Evolutionary conservation across 2,888 invertebrate species (phyloP), one percentile per base, ranked within the genome.

Genomic region (Thera britannica): DNA sequence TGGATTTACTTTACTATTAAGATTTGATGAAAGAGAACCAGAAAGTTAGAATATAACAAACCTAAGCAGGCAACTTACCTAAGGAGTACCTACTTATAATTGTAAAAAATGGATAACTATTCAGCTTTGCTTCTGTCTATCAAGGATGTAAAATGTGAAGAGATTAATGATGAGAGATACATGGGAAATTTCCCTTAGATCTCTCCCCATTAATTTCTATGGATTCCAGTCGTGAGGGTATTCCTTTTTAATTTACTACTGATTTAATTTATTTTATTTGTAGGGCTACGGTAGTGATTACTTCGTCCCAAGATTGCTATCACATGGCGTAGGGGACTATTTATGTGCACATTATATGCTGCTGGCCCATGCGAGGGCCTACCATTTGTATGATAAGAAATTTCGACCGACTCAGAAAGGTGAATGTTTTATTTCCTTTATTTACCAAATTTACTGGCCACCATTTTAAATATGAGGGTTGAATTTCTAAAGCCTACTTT

Each of bases 321-420:
- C 89, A 2, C 78, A 91, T 56, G 95, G 95, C 4, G 78, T 94
- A 23, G 95, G 93, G 0, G 95, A 95, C 60, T 97, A 97, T 83
- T 81, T 94, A 59, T 96, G 95, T 70, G 89, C 90, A 0, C 96
- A 96, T 79, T 95, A 95, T 77, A 85, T 95, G 64, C 82, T 97
- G 34, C 85, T 95, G 67, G 95, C 96, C 0, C 97, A 97, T 82
- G 96, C 95, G 0, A 92, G 90, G 63, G 95, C 94, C 1, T 97
- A 95, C 79, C 92, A 94, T 59, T 80, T 96, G 51, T 96, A 96
- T 79, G 88, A 96, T 64, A 85, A 90, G 52, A 88, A 95, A 75
- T 96, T 94, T 77, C 88, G 92, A 72, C 78, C 86, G 0, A 76
- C 75, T 52, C 95, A 95, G 77, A 87, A 94, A 84, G 94, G 95